These are phyloP conservation scores for Tauraco erythrolophus DNA, from an alignment of 2,113 vertebrate genomes.

Conservation along the genomic window DNA sequence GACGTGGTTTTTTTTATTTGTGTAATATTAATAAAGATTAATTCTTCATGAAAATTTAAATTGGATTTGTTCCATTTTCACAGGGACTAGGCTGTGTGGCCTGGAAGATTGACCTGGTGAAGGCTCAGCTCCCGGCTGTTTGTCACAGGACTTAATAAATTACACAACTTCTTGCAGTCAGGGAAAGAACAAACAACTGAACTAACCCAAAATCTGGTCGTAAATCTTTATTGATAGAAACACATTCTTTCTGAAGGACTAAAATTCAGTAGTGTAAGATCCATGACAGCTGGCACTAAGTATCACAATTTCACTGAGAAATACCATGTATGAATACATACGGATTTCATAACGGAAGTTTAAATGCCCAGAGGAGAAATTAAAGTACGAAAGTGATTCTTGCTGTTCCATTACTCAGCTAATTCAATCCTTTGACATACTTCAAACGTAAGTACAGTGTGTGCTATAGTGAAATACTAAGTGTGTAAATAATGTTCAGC, in stretches of 20 bases:
- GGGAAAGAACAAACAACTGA: neutral
- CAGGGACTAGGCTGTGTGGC: neutral
- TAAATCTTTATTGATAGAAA: constrained; percentile 84
- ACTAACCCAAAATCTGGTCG: constrained; percentile 38
- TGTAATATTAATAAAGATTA: constrained; percentile 51
- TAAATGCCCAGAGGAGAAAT: constrained; percentile 53
- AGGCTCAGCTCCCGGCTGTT: neutral
- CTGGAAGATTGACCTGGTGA: neutral
- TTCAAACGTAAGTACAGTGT: neutral
- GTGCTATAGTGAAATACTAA: neutral
- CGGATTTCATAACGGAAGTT: constrained; percentile 23
- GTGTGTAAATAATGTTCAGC: neutral
- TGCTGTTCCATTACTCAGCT: neutral
- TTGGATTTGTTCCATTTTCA: neutral
- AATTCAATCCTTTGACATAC: neutral
- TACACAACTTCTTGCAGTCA: neutral
- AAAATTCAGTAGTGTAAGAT: constrained; percentile 58
- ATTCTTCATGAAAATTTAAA: neutral
- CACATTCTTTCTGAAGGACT: constrained; percentile 68
- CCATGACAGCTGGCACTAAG: constrained; percentile 54
- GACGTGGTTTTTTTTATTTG: neutral
- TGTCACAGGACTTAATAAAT: neutral
- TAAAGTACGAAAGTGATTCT: constrained; percentile 29
- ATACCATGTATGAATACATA: constrained; percentile 7
- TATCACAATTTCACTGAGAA: constrained; percentile 57